phyloP scores from a whole-genome alignment of 2,888 invertebrate genomes.

The Brenthis daphne region DNA sequence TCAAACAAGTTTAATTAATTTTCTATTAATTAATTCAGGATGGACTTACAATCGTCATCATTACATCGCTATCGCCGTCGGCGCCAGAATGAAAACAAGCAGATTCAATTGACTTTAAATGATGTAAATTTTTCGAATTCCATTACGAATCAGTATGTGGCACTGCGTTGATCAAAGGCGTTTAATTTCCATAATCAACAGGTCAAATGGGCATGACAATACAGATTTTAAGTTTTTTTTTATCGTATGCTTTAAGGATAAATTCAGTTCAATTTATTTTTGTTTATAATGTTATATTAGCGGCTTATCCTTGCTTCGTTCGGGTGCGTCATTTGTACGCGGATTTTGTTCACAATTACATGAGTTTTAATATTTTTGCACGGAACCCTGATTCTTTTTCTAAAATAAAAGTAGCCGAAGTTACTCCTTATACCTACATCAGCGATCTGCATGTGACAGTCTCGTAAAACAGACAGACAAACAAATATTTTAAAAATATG shows the following conservation, averaged over 20 bases:
- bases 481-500: no score
- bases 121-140: constrained; percentile 65
- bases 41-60: constrained; percentile 27
- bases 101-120: constrained; percentile 70
- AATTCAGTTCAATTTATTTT: background rate
- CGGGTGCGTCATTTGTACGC: no score
- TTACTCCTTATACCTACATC: no score
- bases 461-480: no score
- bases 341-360: no score
- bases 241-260: constrained; percentile 3
- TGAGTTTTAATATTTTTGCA: no score
- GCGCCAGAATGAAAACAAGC: constrained; percentile 56
- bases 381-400: no score
- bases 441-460: no score
- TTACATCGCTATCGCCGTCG: constrained; percentile 21
- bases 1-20: constrained; percentile 6
- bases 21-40: constrained; percentile 20
- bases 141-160: constrained; percentile 55
- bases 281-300: no score
- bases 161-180: constrained; percentile 60
- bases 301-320: no score
- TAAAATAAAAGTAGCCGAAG: no score
- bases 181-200: constrained; percentile 61
- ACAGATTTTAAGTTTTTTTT: constrained; percentile 20
- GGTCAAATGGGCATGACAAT: constrained; percentile 41